phyloP scores from a whole-genome alignment of 2,797 vertebrate genomes.

The Tarsius wallacei region DNA sequence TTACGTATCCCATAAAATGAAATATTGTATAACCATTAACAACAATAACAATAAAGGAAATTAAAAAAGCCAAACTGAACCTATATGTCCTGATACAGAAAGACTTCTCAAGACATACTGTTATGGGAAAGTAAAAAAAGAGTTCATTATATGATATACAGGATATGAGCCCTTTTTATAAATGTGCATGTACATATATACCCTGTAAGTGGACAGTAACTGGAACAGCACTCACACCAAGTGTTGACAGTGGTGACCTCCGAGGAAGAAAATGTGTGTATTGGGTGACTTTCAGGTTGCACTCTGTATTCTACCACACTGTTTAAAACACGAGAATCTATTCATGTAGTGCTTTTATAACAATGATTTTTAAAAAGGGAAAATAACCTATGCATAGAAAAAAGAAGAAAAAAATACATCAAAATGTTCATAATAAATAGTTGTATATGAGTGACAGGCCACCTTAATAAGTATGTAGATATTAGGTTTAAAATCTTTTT shows the following conservation, averaged over 20 bases:
- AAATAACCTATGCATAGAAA: background rate
- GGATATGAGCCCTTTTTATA: background rate
- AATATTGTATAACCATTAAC: background rate
- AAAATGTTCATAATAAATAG: conserved; percentile 15
- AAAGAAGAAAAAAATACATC: background rate
- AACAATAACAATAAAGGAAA: background rate
- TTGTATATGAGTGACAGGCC: background rate
- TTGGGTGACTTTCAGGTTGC: background rate
- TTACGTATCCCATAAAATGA: background rate
- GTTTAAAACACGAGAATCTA: background rate
- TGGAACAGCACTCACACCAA: background rate
- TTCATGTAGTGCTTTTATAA: background rate
- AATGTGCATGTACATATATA: no score
- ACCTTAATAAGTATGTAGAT: background rate
- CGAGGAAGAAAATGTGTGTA: background rate
- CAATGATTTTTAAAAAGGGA: background rate
- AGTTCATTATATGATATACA: background rate
- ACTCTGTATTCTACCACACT: background rate
- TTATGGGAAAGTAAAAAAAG: background rate
- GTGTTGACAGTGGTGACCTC: background rate
- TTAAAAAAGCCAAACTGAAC: background rate
- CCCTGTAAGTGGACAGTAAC: accelerated
- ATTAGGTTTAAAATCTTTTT: background rate
- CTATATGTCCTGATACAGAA: background rate
- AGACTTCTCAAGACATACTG: background rate